Percentiles rank a stretch among this genome's conserved stretches.
These are phyloP conservation scores for Polydrusus cervinus DNA, from an alignment of 2,888 invertebrate species.

Conservation along the genomic window DNA sequence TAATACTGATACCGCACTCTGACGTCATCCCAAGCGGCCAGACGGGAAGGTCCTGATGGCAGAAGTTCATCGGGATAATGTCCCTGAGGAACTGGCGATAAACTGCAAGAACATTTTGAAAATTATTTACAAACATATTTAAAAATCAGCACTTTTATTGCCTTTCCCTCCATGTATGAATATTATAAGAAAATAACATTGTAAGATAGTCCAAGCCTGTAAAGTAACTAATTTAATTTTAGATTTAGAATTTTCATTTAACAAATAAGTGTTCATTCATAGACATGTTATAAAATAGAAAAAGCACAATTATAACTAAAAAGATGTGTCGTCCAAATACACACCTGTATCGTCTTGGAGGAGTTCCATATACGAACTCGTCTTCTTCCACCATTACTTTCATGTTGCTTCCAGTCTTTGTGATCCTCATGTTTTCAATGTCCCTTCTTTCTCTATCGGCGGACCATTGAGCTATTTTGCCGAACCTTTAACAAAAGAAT, in stretches of 20 bases:
- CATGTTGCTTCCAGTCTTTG: slow-evolving; percentile 83
- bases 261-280: too few relatives aligned
- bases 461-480: slow-evolving; percentile 94
- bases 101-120: slow-evolving; percentile 62
- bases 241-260: too few relatives aligned
- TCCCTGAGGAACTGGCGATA: slow-evolving; percentile 82
- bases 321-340: slow-evolving; percentile 1
- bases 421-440: slow-evolving; percentile 90
- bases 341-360: slow-evolving; percentile 73
- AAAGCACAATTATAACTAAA: too few relatives aligned
- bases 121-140: background rate
- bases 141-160: too few relatives aligned
- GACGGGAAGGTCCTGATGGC: slow-evolving; percentile 79
- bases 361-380: slow-evolving; percentile 72
- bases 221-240: too few relatives aligned
- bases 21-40: slow-evolving; percentile 92
- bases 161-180: too few relatives aligned
- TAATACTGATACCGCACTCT: slow-evolving; percentile 91
- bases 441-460: slow-evolving; percentile 83
- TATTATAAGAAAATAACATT: too few relatives aligned
- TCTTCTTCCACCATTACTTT: slow-evolving; percentile 85
- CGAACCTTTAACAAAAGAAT: slow-evolving; percentile 78
- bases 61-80: slow-evolving; percentile 87
- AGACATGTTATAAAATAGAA: too few relatives aligned
- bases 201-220: too few relatives aligned